A percentile compares a stretch with the other conserved stretches of the same genome.
These are phyloP conservation scores for Arion vulgaris DNA, from an alignment of 1,140 invertebrate genomes.

Conservation along the genomic window DNA sequence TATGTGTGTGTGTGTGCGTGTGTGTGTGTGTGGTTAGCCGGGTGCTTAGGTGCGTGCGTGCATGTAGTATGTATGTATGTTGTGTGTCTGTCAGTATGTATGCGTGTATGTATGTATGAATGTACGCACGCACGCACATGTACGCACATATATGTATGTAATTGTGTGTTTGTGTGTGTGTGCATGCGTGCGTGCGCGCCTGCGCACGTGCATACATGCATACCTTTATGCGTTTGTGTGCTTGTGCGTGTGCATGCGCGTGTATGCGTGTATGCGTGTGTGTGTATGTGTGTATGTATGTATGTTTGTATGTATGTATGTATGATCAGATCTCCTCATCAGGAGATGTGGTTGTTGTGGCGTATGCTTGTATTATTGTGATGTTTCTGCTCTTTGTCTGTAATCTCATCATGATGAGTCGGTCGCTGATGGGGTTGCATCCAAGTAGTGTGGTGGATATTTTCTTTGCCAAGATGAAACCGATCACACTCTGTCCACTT, in stretches of 20 bases:
- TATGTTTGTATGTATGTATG: not conserved
- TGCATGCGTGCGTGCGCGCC: not conserved
- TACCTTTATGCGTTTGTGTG: not conserved
- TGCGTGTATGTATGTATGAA: not conserved
- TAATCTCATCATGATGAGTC: no score
- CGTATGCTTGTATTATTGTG: no score
- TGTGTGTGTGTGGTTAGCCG: no score
- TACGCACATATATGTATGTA: not conserved
- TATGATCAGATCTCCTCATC: no score
- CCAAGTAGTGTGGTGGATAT: no score
- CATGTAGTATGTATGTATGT: no score
- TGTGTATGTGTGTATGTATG: constrained; percentile 1
- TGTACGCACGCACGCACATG: not conserved
- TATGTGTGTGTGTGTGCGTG: no score
- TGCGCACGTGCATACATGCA: not conserved
- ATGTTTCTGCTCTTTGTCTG: no score
- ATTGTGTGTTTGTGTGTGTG: constrained; percentile 1
- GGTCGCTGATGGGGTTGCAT: no score
- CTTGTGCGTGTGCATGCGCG: not conserved
- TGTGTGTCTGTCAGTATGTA: not conserved
- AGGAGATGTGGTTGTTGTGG: no score
- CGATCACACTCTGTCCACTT: no score
- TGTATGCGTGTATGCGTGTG: not conserved
- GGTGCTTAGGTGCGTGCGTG: not conserved
- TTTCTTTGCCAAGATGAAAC: no score